Percentiles rank a stretch among this genome's conserved stretches.
These are phyloP conservation scores for Chironomus tepperi DNA, from an alignment of 1,140 invertebrate species.

Conservation along the genomic window DNA sequence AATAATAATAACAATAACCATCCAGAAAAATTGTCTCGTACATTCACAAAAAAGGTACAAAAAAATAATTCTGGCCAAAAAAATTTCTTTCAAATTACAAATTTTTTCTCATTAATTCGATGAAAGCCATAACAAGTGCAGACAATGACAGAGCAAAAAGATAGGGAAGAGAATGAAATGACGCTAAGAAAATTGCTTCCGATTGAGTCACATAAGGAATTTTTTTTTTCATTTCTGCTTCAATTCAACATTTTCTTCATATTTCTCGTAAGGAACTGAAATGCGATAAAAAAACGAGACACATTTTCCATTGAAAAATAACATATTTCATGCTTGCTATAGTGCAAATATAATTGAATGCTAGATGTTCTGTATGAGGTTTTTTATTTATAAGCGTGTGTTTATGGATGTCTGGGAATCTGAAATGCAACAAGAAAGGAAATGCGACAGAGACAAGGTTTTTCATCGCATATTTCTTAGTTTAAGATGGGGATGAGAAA, in stretches of 20 bases:
- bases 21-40: neutral
- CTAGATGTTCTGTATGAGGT: neutral
- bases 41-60: neutral
- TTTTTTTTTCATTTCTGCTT: constrained; percentile 4
- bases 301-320: neutral
- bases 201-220: neutral
- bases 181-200: neutral
- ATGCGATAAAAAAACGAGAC: constrained; percentile 1
- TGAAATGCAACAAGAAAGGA: constrained; percentile 1
- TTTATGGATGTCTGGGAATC: neutral
- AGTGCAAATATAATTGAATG: neutral
- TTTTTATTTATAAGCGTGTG: neutral
- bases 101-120: neutral
- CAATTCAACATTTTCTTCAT: neutral
- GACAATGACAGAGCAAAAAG: too few relatives aligned
- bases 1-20: too few relatives aligned
- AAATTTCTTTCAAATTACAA: neutral
- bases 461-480: neutral
- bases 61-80: neutral
- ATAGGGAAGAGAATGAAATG: neutral
- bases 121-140: too few relatives aligned
- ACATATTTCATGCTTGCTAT: neutral
- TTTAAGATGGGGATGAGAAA: too few relatives aligned
- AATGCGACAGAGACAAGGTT: constrained; percentile 6
- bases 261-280: neutral